Base-by-base conservation (phyloP, 2,888 invertebrate species). In the Lypha dubia region DNA sequence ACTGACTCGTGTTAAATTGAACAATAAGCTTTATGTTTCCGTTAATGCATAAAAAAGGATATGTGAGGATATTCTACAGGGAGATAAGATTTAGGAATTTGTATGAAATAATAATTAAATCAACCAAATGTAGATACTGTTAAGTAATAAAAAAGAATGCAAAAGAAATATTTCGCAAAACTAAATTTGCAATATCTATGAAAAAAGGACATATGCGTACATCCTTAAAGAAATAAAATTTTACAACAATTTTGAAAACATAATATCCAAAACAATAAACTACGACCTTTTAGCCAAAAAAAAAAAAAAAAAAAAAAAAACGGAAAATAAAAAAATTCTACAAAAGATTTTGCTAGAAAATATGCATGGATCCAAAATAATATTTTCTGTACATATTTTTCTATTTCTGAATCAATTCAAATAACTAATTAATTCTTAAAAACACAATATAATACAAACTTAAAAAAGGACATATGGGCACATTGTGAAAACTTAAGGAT, bases 11-110 rank as follows among this genome's bases (percentile, higher is more conserved):
- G 80, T 73, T 76, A 76, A 84, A 84, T 62, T 76, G 80, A 84
- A 84, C 84, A 84, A 84, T 84, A 84, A 71, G 75, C 60, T 80
- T 84, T 80, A 84, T 84, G 84, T 76, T 80, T 84, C 84, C 84
- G 71, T 83, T 76, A 67, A 84, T 73, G 70, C 17, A 67, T 70
- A 73, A 71, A 77, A 70, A 70, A 81, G 70, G 70, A 81, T 71
- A 82, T 65, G 62, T 63, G 63, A 56, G 38, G 35, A 28, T 38
- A 46, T 82, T 17, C 46, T 17, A 15, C 1, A 68, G 32, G 49
- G 38, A 49, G 63, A 58, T 58, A 41, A 70, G 24, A 60, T 62
- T 3, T 28, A 13, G 41, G 8, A 13, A 17, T 32, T 41, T 62
- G 9, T 32, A 28, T 60, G 20, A 22, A 70, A 35, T 3, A 35